phyloP scores from a whole-genome alignment of 2,113 vertebrate genomes.

The Cyprinodon brontotheroides region DNA sequence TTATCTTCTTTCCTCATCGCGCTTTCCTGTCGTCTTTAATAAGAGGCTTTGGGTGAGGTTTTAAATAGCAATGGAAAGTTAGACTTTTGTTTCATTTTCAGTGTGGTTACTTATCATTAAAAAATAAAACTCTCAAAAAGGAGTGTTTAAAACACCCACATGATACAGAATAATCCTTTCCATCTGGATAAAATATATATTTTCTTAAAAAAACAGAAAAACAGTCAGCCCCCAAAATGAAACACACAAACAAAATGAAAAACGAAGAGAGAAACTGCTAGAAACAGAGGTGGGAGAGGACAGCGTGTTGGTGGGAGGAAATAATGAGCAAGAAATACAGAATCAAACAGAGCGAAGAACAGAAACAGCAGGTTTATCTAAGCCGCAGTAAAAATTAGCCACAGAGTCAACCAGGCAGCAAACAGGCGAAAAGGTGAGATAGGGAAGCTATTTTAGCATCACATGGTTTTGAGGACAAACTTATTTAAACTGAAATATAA shows the following conservation, averaged over 20 bases:
- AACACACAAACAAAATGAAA: background rate
- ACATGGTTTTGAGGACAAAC: background rate
- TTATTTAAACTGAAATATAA: background rate
- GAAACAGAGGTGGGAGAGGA: background rate
- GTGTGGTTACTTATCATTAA: background rate
- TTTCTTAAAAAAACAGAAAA: too few relatives aligned
- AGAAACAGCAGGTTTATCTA: conserved; percentile 22
- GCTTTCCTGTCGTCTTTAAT: background rate
- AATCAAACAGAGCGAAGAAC: background rate
- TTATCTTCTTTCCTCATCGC: background rate
- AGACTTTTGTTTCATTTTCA: background rate
- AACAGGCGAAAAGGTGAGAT: background rate
- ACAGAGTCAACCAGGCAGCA: background rate
- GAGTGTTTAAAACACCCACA: too few relatives aligned
- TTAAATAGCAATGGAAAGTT: background rate
- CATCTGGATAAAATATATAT: too few relatives aligned
- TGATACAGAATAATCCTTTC: too few relatives aligned
- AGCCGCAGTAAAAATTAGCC: background rate
- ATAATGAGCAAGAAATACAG: background rate
- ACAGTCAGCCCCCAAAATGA: background rate
- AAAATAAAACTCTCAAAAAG: too few relatives aligned
- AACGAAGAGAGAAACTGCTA: background rate
- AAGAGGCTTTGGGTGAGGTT: background rate
- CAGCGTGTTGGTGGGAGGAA: conserved; percentile 58
- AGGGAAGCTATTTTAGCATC: background rate